Base-by-base conservation (phyloP, 2,113 vertebrate species). In the Entelurus aequoreus region DNA sequence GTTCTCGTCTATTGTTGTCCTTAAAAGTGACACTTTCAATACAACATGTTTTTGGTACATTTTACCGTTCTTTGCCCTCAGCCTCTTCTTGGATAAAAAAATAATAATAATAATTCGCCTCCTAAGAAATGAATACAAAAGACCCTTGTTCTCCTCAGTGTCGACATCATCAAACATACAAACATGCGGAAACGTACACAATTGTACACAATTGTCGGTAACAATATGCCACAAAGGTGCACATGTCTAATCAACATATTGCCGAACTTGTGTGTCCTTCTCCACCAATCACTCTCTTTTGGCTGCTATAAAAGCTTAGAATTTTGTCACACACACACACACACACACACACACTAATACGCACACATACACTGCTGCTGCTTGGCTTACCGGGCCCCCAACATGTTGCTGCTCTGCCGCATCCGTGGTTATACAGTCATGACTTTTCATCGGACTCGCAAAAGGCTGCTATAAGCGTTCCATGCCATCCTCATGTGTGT, bases 361-460 rank as follows among this genome's bases (percentile, higher is more conserved):
- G 74, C 63, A 63, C 60, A 64, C 28, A 61, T 19, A 71, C 50
- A 66, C 8, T 44, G n/a, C 13, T 35, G 79, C 80, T 83, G 76
- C 79, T 80, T 66, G 71, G 75, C 66, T 47, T 72, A 70, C 72
- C 58, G 59, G 67, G 74, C 74, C 72, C 55, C 55, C 16, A 7
- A 81, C 50, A 68, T 59, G 71, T 54, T 76, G 79, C 83, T 82
- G 81, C 80, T 83, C 62, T 75, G 38, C 55, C 12, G n/a, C 55
- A 42, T 11, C 38, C 36, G 46, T 55, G 53, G 62, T 63, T 68
- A 28, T 3, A 54, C 62, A 66, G 53, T 69, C 55, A 38, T 72
- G 61, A 59, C 44, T 67, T 80, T 63, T 76, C n/a, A 64, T 84
- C 72, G 64, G 59, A 72, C 62, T 72, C 55, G 61, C 54, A 55